Conservation (phyloP, 92 coral and sea anemone genomes). For the Blastomussa wellsi region DNA sequence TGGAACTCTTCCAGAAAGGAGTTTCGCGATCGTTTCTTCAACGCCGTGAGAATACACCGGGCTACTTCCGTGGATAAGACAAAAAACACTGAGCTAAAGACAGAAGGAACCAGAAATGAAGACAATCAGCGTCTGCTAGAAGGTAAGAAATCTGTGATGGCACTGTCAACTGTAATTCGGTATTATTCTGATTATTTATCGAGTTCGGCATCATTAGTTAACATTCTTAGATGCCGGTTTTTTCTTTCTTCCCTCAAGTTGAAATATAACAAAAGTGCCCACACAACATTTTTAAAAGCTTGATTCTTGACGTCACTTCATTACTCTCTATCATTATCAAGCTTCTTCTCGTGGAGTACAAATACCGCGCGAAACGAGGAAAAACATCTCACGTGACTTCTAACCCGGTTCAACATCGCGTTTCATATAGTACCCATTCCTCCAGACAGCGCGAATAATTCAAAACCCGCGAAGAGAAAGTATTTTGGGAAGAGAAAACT, state of each 20-base stretch:
- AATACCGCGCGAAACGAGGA: too few relatives aligned
- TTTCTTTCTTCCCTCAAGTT: background rate
- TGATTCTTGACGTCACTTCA: too few relatives aligned
- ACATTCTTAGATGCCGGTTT: background rate
- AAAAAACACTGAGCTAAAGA: background rate
- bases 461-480: too few relatives aligned
- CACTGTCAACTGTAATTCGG: background rate
- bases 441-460: too few relatives aligned
- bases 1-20: constrained; percentile 31
- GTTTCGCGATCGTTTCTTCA: constrained; percentile 25
- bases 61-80: background rate
- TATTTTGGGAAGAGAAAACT: too few relatives aligned
- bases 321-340: too few relatives aligned
- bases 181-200: background rate
- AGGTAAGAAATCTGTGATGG: background rate
- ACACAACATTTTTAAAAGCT: too few relatives aligned
- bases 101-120: background rate
- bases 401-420: too few relatives aligned
- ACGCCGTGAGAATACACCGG: constrained; percentile 2
- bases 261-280: too few relatives aligned
- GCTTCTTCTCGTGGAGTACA: too few relatives aligned
- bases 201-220: background rate
- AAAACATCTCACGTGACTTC: too few relatives aligned
- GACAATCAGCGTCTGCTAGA: background rate
- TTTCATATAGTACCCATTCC: too few relatives aligned